Evolutionary conservation across 2,888 invertebrate genomes (phyloP).

Genomic region (Gandaritis pyraliata): DNA sequence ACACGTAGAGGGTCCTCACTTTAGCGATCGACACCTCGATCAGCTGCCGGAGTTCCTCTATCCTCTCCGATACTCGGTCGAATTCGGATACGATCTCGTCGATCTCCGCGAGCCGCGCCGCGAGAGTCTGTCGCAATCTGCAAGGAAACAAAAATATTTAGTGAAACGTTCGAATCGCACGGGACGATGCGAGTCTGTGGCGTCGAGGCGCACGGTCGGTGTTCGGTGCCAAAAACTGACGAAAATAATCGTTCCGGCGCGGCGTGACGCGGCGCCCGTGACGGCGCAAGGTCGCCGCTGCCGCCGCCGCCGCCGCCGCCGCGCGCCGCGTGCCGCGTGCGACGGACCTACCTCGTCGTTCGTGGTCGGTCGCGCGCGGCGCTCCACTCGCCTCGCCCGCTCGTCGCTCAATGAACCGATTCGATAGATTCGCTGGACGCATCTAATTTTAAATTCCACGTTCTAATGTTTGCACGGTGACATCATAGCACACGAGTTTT

Average conservation of each 20-base stretch:
- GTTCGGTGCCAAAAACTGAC: slow-evolving; percentile 78
- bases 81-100: slow-evolving; percentile 91
- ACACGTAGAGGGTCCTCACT: slow-evolving; percentile 90
- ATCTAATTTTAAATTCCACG: slow-evolving; percentile 79
- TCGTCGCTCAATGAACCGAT: slow-evolving; percentile 81
- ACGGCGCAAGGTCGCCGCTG: slow-evolving; percentile 76
- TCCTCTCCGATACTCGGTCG: slow-evolving; percentile 88
- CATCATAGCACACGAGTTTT: slow-evolving; percentile 75
- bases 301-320: slow-evolving; percentile 47
- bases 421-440: slow-evolving; percentile 70
- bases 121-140: slow-evolving; percentile 92
- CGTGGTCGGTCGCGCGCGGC: slow-evolving; percentile 77
- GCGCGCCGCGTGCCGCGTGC: slow-evolving; percentile 47
- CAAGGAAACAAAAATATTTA: slow-evolving; percentile 62
- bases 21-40: slow-evolving; percentile 87
- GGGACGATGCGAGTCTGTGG: slow-evolving; percentile 55
- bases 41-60: slow-evolving; percentile 87
- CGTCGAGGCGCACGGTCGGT: slow-evolving; percentile 58
- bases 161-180: slow-evolving; percentile 55
- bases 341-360: slow-evolving; percentile 68
- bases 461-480: slow-evolving; percentile 78
- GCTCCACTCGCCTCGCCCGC: slow-evolving; percentile 79
- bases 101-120: slow-evolving; percentile 90
- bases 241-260: slow-evolving; percentile 78
- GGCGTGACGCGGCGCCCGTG: slow-evolving; percentile 73